Base-by-base conservation (phyloP, 2,888 invertebrate genomes). In the Neoscelio sp. region DNA sequence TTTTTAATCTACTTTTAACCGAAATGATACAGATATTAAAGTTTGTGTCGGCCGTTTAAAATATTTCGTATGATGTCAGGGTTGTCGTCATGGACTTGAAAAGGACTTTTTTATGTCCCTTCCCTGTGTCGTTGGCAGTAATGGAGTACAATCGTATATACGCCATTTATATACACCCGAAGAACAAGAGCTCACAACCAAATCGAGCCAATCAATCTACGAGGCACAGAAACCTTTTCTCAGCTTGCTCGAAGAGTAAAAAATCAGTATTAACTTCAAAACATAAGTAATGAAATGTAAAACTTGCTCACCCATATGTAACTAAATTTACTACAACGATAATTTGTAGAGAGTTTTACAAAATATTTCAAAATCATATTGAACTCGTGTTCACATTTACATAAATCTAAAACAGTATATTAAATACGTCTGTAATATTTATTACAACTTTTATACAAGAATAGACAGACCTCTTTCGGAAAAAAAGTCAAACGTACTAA, bases 91-190 rank as follows among this genome's bases (percentile, higher is more conserved):
- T 84, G 92, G 92, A 17, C 90, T 93, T 52, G 90, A 91, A 30
- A 91, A 92, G 54, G 93, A 93, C 60, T 91, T 93, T 23, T 93
- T 91, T 86, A 90, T 93, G 84, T 93, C 93, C 3, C 86, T 93
- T 23, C 93, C 93, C 0, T 91, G 92, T 73, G 89, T 92, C 17
- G 84, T 92, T 42, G 91, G 90, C 81, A 82, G 88, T 70, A 86
- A 86, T 62, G 88, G 88, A 10, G 84, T 89, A n/a, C 86, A 88
- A 46, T 87, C 88, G 2, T 86, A 85, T 56, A 82, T 88, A 35
- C 87, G 89, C 30, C 85, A 88, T 62, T 81, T 82, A 10, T 88
- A 87, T 65, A 87, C 85, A 1, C 73, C 82, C 12, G 87, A 88
- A 30, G 89, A 89, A 60, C 88, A 89, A 67, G 85, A 86, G 38